Evolutionary conservation across 2,797 vertebrate species (phyloP).

Genomic region (Avahi laniger): DNA sequence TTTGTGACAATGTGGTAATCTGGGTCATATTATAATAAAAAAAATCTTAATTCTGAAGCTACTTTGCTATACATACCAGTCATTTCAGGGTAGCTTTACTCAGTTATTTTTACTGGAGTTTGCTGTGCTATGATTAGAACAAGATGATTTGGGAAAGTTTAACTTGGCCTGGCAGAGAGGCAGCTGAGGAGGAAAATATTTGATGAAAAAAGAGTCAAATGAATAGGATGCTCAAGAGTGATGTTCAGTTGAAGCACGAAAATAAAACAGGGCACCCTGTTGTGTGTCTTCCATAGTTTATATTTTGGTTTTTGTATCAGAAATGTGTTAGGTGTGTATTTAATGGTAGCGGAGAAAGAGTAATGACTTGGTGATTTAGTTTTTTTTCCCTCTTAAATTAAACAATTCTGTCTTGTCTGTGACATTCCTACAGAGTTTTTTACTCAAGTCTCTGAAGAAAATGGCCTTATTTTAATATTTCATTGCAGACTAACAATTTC

Average conservation of each 20-base stretch:
- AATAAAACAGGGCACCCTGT: background rate
- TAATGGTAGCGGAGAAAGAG: constrained; percentile 37
- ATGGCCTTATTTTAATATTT: constrained; percentile 74
- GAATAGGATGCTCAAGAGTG: background rate
- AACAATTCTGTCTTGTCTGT: constrained; percentile 54
- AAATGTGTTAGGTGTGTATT: constrained; percentile 53
- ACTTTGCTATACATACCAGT: constrained; percentile 41
- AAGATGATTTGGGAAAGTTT: constrained; percentile 73
- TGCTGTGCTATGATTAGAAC: constrained; percentile 71
- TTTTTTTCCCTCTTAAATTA: constrained; percentile 38
- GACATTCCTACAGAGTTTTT: constrained; percentile 38
- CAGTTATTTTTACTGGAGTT: constrained; percentile 68
- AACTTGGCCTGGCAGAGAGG: constrained; percentile 62
- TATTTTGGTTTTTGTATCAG: background rate
- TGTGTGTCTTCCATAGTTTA: background rate
- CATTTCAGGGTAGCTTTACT: constrained; percentile 55
- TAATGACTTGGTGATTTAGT: constrained; percentile 42
- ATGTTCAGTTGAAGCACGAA: background rate
- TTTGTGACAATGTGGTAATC: constrained; percentile 44
- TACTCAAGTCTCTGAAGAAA: constrained; percentile 51
- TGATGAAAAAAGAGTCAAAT: constrained; percentile 51
- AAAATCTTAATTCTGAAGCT: constrained; percentile 32
- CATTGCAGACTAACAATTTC: constrained; percentile 65
- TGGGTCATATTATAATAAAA: background rate
- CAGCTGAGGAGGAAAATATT: constrained; percentile 54